Evolutionary conservation across 2,797 vertebrate genomes (phyloP).

Genomic region (Leontocebus nigricollis): DNA sequence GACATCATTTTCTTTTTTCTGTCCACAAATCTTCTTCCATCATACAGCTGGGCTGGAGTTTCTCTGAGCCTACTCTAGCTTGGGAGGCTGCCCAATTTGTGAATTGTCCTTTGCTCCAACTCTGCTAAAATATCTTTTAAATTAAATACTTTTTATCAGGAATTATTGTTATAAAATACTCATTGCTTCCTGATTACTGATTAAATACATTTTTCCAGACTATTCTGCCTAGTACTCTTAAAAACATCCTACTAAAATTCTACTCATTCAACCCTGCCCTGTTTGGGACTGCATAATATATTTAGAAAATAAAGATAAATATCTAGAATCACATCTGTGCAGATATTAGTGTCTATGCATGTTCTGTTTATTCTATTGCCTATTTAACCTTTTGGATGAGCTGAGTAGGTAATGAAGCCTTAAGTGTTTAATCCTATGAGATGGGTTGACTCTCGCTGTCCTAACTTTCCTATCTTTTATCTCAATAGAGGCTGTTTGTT

Average conservation of each 20-base stretch:
- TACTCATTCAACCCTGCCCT: neutral
- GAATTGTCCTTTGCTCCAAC: neutral
- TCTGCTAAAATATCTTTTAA: neutral
- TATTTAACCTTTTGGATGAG: neutral
- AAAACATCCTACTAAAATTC: neutral
- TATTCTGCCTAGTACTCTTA: neutral
- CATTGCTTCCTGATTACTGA: neutral
- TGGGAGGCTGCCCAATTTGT: neutral
- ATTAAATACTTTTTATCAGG: neutral
- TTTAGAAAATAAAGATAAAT: neutral
- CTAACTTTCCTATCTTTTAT: neutral
- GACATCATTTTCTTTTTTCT: neutral
- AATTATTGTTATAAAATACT: neutral
- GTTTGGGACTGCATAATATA: neutral
- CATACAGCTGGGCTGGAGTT: neutral
- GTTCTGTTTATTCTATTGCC: neutral
- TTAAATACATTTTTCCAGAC: neutral
- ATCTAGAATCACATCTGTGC: neutral
- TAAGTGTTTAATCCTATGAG: neutral
- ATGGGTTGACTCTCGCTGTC: neutral
- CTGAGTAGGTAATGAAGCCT: neutral
- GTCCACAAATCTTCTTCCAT: neutral
- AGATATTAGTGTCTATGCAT: neutral
- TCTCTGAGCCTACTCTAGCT: neutral
- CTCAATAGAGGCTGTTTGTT: neutral